phyloP scores from a whole-genome alignment of 2,797 vertebrate species.

The Periparus ater region DNA sequence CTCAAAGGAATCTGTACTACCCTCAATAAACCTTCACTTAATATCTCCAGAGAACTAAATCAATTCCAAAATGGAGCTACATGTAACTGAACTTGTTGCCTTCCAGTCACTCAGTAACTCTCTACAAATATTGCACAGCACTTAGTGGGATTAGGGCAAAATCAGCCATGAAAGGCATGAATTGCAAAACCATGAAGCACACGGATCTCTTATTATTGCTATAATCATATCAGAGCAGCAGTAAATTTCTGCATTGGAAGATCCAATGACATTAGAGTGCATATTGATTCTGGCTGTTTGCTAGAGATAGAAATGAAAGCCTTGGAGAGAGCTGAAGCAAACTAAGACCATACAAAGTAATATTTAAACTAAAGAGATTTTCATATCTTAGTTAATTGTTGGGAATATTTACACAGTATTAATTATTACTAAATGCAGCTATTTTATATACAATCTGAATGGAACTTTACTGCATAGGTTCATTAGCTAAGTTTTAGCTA shows the following conservation, averaged over 20 bases:
- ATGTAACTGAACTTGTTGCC: background rate
- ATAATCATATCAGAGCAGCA: background rate
- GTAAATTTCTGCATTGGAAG: background rate
- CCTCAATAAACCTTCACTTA: background rate
- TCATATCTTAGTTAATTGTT: background rate
- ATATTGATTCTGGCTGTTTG: conserved; percentile 21
- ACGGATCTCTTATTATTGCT: background rate
- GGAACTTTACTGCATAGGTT: background rate
- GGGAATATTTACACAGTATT: background rate
- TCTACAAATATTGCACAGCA: background rate
- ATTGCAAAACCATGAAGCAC: background rate
- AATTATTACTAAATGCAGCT: background rate
- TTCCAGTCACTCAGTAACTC: background rate
- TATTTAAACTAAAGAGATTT: background rate
- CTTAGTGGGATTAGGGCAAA: background rate
- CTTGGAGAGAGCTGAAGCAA: background rate
- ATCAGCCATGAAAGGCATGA: background rate
- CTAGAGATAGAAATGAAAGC: conserved; percentile 4
- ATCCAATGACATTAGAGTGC: background rate
- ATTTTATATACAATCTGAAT: background rate
- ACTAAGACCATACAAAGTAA: background rate
- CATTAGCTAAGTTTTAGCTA: background rate
- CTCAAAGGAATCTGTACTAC: background rate
- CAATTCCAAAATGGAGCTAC: background rate
- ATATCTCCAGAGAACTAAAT: background rate